Percentiles rank a stretch among this genome's conserved stretches.
Conservation (phyloP, 2,113 vertebrate species). For the Azemiops feae region DNA sequence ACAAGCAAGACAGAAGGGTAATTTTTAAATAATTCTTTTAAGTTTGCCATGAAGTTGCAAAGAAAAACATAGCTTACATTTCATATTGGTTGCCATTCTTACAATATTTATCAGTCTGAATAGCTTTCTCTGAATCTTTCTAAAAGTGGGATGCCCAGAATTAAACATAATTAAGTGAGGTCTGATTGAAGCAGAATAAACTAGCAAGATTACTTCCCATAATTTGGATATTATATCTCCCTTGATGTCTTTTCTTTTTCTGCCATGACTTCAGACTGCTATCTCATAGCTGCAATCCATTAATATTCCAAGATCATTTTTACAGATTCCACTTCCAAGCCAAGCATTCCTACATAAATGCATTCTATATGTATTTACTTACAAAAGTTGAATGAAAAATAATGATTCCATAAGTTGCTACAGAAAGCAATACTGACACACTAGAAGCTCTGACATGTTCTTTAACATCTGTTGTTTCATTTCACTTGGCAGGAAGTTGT, state of each 20-base stretch:
- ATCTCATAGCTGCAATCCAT: neutral
- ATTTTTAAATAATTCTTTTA: neutral
- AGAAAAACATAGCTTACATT: neutral
- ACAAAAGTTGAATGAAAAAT: neutral
- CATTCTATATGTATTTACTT: neutral
- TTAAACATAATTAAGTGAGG: neutral
- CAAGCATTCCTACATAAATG: neutral
- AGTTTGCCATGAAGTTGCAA: neutral
- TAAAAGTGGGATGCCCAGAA: neutral
- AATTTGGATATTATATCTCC: neutral
- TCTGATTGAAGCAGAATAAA: neutral
- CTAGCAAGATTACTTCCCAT: neutral
- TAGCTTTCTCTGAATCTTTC: neutral
- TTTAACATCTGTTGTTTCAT: neutral
- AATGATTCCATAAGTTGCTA: neutral
- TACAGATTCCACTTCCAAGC: neutral
- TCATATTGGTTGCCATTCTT: neutral
- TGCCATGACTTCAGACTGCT: neutral
- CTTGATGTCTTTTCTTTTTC: neutral
- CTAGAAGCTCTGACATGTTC: neutral
- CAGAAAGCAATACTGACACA: neutral
- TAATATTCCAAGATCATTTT: neutral
- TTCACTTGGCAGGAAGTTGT: neutral
- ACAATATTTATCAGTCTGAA: neutral
- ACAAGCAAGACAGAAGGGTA: neutral